Evolutionary conservation across 2,888 invertebrate genomes (phyloP).

Genomic region (Andrena marginata): DNA sequence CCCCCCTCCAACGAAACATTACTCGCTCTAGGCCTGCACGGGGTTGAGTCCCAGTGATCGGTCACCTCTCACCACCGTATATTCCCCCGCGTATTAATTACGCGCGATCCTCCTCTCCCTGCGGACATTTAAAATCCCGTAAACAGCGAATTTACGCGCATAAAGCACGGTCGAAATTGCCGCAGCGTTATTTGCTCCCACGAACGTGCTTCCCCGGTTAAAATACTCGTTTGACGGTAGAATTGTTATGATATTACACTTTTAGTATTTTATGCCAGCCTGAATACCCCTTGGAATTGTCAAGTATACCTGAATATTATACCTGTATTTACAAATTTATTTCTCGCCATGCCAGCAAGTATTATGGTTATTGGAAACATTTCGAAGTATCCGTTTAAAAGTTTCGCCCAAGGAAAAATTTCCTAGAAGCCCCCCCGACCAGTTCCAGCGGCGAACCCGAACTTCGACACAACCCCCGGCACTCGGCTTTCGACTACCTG

Average conservation of each 20-base stretch:
- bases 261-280: too few species aligned
- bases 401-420: neutral
- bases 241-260: too few species aligned
- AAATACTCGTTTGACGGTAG: neutral
- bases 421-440: neutral
- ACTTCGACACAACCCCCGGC: slow-evolving; percentile 18
- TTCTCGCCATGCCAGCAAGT: neutral
- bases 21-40: slow-evolving; percentile 38
- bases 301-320: too few species aligned
- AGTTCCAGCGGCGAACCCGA: neutral
- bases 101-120: neutral
- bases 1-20: slow-evolving; percentile 51
- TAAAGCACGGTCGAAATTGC: neutral
- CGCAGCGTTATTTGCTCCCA: neutral
- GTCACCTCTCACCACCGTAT: slow-evolving; percentile 58
- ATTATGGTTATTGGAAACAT: neutral
- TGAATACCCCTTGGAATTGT: too few species aligned
- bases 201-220: neutral
- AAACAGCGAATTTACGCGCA: slow-evolving; percentile 10
- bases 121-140: slow-evolving; percentile 13
- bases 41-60: slow-evolving; percentile 58
- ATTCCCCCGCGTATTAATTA: slow-evolving; percentile 60
- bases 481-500: slow-evolving; percentile 41
- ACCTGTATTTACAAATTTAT: too few species aligned
- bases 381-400: neutral